phyloP scores from a whole-genome alignment of 2,113 vertebrate species.

The Orthonyx spaldingii region DNA sequence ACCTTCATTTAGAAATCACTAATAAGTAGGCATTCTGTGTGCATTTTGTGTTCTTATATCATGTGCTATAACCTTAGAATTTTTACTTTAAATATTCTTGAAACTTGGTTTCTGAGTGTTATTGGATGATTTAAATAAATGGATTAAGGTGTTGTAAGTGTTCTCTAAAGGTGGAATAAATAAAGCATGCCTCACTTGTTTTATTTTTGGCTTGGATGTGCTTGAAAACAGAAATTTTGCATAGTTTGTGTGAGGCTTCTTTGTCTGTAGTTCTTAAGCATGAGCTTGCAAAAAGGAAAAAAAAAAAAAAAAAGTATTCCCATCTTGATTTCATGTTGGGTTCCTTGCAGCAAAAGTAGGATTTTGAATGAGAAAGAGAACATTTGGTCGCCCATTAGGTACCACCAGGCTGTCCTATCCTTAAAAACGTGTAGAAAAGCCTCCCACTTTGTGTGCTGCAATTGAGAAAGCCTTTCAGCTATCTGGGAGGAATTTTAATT shows the following conservation, averaged over 20 bases:
- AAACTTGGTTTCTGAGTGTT: neutral
- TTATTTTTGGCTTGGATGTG: neutral
- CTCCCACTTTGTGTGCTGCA: fast-evolving
- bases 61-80: neutral
- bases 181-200: neutral
- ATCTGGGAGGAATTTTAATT: neutral
- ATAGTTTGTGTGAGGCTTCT: neutral
- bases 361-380: neutral
- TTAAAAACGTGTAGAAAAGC: neutral
- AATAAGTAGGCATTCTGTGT: neutral
- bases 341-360: neutral
- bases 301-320: neutral
- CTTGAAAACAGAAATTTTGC: neutral
- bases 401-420: neutral
- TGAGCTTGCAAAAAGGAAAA: neutral
- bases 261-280: neutral
- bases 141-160: neutral
- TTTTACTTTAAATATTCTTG: neutral
- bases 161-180: neutral
- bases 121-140: neutral
- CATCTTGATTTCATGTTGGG: neutral
- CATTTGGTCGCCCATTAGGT: neutral
- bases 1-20: constrained; percentile 25
- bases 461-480: neutral
- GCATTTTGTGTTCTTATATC: neutral